Evolutionary conservation across 1,140 invertebrate genomes (phyloP).

Genomic region (Saxidomus purpurata): DNA sequence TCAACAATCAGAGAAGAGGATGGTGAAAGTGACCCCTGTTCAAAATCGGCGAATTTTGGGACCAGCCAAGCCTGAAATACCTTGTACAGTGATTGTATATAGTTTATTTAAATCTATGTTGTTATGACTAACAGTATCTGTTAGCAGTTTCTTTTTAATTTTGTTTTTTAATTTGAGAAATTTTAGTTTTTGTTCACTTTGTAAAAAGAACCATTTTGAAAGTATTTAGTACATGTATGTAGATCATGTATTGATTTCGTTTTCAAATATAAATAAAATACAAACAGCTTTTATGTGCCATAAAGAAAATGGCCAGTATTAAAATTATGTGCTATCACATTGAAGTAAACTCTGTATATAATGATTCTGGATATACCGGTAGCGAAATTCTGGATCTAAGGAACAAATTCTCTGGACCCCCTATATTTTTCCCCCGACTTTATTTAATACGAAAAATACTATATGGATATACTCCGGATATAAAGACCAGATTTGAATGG

Average conservation of each 20-base stretch:
- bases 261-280: not conserved
- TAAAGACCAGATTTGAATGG: too few relatives aligned
- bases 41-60: constrained; percentile 7
- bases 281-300: not conserved
- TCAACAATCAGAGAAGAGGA: constrained; percentile 33
- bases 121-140: not conserved
- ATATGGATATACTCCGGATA: too few relatives aligned
- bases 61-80: not conserved
- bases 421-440: too few relatives aligned
- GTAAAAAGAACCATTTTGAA: not conserved
- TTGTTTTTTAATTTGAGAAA: not conserved
- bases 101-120: not conserved
- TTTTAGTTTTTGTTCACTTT: not conserved
- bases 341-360: too few relatives aligned
- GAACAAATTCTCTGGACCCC: too few relatives aligned
- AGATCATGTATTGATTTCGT: not conserved
- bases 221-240: not conserved
- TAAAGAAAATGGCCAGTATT: constrained; percentile 18
- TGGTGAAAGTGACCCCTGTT: constrained; percentile 22
- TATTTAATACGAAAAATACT: too few relatives aligned
- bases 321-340: constrained; percentile 17
- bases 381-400: too few relatives aligned
- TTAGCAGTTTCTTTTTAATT: not conserved
- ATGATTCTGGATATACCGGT: too few relatives aligned
- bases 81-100: not conserved